Percentiles rank a stretch among this genome's conserved stretches.
Evolutionary conservation across 2,888 invertebrate species (phyloP).

Genomic region (Epinotia ramella): DNA sequence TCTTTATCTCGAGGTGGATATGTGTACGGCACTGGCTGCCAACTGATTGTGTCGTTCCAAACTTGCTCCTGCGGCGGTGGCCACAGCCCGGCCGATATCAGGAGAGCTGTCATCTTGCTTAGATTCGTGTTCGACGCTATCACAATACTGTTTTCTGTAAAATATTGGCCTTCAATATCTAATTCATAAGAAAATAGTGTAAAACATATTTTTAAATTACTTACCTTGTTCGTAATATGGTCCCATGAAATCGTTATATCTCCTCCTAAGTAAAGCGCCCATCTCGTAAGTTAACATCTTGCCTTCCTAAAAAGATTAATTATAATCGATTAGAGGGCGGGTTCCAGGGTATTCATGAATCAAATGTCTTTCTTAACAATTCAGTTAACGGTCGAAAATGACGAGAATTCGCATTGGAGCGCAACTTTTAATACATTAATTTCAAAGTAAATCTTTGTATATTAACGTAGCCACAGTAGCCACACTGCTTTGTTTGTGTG

Average conservation of each 20-base stretch:
- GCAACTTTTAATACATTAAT: neutral
- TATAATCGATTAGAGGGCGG: slow-evolving; percentile 21
- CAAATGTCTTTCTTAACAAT: neutral
- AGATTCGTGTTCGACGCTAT: slow-evolving; percentile 89
- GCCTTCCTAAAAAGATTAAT: slow-evolving; percentile 76
- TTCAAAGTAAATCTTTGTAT: neutral
- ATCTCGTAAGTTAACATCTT: slow-evolving; percentile 84
- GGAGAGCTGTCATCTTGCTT: slow-evolving; percentile 90
- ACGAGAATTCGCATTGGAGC: neutral
- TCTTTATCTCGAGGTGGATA: slow-evolving; percentile 72
- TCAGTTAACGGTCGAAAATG: neutral
- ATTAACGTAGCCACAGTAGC: neutral
- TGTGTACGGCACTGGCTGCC: slow-evolving; percentile 87
- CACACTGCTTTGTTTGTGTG: no score
- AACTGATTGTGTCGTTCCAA: slow-evolving; percentile 84
- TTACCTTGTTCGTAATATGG: slow-evolving; percentile 75
- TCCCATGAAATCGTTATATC: slow-evolving; percentile 82
- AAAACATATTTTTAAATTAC: slow-evolving; percentile 19
- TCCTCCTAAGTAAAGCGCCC: slow-evolving; percentile 82
- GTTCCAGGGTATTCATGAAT: neutral
- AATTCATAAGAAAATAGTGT: neutral
- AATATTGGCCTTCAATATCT: neutral
- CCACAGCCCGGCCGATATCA: slow-evolving; percentile 90
- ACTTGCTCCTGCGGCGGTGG: slow-evolving; percentile 81
- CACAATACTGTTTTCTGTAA: slow-evolving; percentile 72